Conservation (phyloP, 2,797 vertebrate genomes). For the Mormyrops boulengeri region DNA sequence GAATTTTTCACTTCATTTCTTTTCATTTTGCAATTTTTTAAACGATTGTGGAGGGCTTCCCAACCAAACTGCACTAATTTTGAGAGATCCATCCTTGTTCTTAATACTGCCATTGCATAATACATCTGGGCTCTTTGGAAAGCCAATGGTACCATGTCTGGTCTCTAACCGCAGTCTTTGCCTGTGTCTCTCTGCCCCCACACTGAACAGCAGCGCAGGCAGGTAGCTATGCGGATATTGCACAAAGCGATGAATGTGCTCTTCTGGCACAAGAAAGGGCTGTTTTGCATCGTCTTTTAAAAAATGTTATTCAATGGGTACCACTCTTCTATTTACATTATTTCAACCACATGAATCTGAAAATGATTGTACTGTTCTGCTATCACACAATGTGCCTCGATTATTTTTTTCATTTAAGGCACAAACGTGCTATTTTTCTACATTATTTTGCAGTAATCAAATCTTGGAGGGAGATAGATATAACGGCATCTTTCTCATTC, state of each 20-base stretch:
- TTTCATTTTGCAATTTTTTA: not conserved
- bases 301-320: not conserved
- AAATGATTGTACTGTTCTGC: not conserved
- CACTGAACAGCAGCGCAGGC: not conserved
- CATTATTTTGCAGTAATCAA: not conserved
- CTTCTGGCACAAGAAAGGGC: not conserved
- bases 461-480: not conserved
- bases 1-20: not conserved
- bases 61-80: not conserved
- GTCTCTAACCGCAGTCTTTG: not conserved
- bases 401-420: not conserved
- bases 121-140: not conserved
- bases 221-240: not conserved
- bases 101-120: not conserved
- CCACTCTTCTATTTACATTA: not conserved
- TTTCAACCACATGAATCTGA: not conserved
- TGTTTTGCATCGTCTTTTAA: not conserved
- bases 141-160: not conserved
- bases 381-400: not conserved
- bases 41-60: not conserved
- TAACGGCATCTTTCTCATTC: conserved; percentile 31
- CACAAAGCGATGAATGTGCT: not conserved
- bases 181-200: not conserved
- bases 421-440: not conserved
- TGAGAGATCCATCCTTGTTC: not conserved